Evolutionary conservation across 1,140 invertebrate species (phyloP).

Genomic region (Drosophila bifasciata): DNA sequence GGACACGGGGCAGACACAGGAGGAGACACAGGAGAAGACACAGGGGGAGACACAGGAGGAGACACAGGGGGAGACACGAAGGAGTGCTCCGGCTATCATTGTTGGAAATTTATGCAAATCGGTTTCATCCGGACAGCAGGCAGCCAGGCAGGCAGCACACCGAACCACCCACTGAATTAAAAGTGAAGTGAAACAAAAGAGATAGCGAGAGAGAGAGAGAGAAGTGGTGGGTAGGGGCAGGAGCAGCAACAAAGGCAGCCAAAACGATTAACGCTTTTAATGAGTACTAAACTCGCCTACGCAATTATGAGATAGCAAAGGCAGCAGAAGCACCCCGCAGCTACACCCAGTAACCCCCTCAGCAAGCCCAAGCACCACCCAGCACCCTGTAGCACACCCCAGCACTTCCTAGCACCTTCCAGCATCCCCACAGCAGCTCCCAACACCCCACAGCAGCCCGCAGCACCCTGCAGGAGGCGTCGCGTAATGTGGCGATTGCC

Average conservation of each 20-base stretch:
- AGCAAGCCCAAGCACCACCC: no score
- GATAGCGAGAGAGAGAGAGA: background rate
- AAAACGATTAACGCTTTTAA: conserved; percentile 75
- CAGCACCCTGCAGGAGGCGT: background rate
- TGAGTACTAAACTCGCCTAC: conserved; percentile 78
- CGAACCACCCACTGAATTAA: conserved; percentile 51
- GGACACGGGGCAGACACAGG: background rate
- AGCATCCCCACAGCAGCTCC: no score
- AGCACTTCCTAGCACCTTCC: no score
- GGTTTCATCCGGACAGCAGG: conserved; percentile 33
- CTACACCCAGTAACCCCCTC: background rate
- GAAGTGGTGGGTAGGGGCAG: background rate
- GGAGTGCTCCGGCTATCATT: conserved; percentile 47
- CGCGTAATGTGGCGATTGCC: background rate
- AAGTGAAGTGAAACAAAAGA: conserved; percentile 66
- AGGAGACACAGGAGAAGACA: conserved; percentile 1
- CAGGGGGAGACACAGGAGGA: background rate
- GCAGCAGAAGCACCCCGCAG: no score
- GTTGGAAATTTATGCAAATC: conserved; percentile 79
- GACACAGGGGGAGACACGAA: conserved; percentile 6
- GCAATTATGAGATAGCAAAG: conserved; percentile 73
- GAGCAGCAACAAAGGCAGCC: conserved; percentile 36
- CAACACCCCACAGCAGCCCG: no score
- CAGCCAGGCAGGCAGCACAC: no score
- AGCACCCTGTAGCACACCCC: no score